phyloP scores from a whole-genome alignment of 2,888 invertebrate genomes.

The Ophion slaviceki region DNA sequence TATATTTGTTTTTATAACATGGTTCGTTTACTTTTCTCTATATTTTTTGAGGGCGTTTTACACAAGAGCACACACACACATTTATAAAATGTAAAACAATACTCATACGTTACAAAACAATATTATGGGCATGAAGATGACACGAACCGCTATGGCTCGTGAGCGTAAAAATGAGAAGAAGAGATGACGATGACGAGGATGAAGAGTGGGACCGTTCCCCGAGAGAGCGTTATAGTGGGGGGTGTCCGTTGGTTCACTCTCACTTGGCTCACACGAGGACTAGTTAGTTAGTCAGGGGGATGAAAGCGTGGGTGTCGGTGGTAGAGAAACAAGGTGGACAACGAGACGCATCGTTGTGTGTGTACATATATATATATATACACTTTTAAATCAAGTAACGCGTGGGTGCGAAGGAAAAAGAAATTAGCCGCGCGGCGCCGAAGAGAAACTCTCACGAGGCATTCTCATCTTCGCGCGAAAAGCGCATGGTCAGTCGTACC shows the following conservation, averaged over 20 bases:
- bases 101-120: not conserved
- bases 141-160: slow-evolving; percentile 54
- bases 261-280: slow-evolving; percentile 55
- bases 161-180: slow-evolving; percentile 35
- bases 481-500: slow-evolving; percentile 30
- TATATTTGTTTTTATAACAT: no score
- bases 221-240: slow-evolving; percentile 44
- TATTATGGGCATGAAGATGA: slow-evolving; percentile 37
- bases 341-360: not conserved
- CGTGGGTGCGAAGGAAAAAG: slow-evolving; percentile 5
- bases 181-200: slow-evolving; percentile 45
- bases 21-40: no score
- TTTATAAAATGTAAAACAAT: no score
- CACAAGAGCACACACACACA: no score
- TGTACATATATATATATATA: not conserved
- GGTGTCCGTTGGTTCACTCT: slow-evolving; percentile 49
- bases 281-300: slow-evolving; percentile 65
- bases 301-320: slow-evolving; percentile 64
- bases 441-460: not conserved
- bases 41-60: no score
- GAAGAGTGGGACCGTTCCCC: slow-evolving; percentile 58
- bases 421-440: not conserved
- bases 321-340: slow-evolving; percentile 41
- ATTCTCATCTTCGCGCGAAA: slow-evolving; percentile 4
- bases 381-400: slow-evolving; percentile 6